A percentile compares a stretch with the other conserved stretches of the same genome.
Evolutionary conservation across 2,888 invertebrate genomes (phyloP).

Genomic region (Idaea biselata): DNA sequence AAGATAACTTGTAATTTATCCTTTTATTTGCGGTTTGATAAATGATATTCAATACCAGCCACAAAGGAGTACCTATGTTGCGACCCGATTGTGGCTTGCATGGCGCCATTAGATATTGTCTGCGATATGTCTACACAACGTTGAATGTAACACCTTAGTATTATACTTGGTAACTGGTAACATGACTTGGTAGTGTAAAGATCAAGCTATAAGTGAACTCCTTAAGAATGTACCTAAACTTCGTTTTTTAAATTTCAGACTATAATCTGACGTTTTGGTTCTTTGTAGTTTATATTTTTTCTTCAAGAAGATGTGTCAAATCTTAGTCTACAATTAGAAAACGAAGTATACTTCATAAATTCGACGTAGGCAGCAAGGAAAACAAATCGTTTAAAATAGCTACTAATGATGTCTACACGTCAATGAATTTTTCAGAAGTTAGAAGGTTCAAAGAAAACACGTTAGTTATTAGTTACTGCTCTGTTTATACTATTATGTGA

Average conservation of each 20-base stretch:
- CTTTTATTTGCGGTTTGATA: slow-evolving; percentile 41
- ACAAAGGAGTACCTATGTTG: slow-evolving; percentile 43
- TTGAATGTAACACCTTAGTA: background rate
- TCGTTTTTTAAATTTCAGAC: too few relatives aligned
- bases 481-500: background rate
- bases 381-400: slow-evolving; percentile 7
- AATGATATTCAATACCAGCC: slow-evolving; percentile 55
- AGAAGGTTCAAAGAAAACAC: background rate
- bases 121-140: background rate
- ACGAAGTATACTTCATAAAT: background rate
- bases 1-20: background rate
- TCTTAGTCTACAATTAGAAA: too few relatives aligned
- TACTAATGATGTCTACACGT: slow-evolving; percentile 14
- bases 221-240: background rate
- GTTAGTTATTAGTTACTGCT: background rate
- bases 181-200: background rate
- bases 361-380: background rate
- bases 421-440: background rate
- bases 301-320: too few relatives aligned
- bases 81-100: slow-evolving; percentile 58
- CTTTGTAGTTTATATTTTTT: too few relatives aligned
- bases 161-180: background rate
- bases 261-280: too few relatives aligned
- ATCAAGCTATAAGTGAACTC: background rate
- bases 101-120: slow-evolving; percentile 32